Percentiles rank a stretch among this genome's conserved stretches.
Evolutionary conservation across 2,888 invertebrate genomes (phyloP).

Genomic region (Scotopteryx bipunctaria): DNA sequence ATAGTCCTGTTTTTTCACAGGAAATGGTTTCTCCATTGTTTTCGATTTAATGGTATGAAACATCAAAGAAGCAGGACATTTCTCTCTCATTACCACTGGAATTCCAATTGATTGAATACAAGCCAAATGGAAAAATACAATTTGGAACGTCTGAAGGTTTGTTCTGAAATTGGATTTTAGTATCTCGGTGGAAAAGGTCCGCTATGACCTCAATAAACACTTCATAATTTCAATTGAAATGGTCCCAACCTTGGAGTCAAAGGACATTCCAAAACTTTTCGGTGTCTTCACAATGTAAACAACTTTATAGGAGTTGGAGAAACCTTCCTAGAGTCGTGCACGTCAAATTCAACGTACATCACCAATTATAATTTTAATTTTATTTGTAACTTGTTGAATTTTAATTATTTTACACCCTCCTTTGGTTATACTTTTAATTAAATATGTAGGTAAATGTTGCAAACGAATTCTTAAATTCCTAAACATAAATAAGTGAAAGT

Average conservation of each 20-base stretch:
- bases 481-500: no score
- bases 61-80: conserved; percentile 42
- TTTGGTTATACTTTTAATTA: no score
- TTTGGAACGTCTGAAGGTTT: conserved; percentile 39
- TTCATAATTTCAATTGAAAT: conserved; percentile 27
- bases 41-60: conserved; percentile 41
- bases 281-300: conserved; percentile 17
- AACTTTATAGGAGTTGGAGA: conserved; percentile 8
- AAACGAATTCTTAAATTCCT: no score
- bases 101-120: conserved; percentile 57
- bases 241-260: conserved; percentile 12
- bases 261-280: conserved; percentile 17
- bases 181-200: conserved; percentile 23
- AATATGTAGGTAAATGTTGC: no score
- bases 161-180: conserved; percentile 37
- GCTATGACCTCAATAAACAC: conserved; percentile 28
- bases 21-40: conserved; percentile 48
- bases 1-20: conserved; percentile 17
- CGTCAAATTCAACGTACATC: conserved; percentile 1
- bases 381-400: not conserved
- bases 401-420: no score
- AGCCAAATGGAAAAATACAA: conserved; percentile 48
- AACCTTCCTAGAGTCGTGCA: not conserved
- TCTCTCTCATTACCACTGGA: conserved; percentile 49
- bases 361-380: no score